These are phyloP conservation scores for Zosterops borbonicus DNA, from an alignment of 2,113 vertebrate species.

Conservation along the genomic window DNA sequence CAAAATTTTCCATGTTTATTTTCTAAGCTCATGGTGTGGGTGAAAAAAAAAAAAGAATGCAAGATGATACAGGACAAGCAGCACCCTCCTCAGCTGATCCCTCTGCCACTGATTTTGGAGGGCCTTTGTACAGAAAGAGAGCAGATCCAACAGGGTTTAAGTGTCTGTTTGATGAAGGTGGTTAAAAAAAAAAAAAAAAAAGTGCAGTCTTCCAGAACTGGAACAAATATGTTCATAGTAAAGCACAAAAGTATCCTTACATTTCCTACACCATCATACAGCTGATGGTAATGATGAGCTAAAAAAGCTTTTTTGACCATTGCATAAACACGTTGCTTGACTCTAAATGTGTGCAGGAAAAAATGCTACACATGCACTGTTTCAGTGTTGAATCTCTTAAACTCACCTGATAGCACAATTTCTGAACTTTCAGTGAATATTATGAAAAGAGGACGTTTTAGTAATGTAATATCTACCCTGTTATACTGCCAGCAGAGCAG, in stretches of 20 bases:
- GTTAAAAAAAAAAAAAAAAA: too few relatives aligned
- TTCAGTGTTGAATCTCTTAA: not conserved
- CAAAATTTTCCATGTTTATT: not conserved
- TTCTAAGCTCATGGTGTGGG: not conserved
- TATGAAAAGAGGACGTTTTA: not conserved
- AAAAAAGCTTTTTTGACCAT: not conserved
- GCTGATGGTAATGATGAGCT: not conserved
- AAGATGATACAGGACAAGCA: not conserved
- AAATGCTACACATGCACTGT: not conserved
- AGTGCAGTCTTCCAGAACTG: not conserved
- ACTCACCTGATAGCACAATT: not conserved
- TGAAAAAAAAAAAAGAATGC: not conserved
- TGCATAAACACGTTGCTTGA: not conserved
- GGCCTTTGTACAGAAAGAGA: not conserved
- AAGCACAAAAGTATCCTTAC: not conserved
- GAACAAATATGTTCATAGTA: not conserved
- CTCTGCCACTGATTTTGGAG: not conserved
- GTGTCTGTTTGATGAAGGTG: not conserved
- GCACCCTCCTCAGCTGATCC: not conserved
- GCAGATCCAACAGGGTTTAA: not conserved
- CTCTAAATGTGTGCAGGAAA: not conserved
- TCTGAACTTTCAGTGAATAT: not conserved
- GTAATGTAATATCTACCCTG: not conserved
- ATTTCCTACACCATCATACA: not conserved
- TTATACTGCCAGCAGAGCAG: not conserved